Percentiles rank a stretch among this genome's conserved stretches.
These are phyloP conservation scores for Ceratina calcarata DNA, from an alignment of 1,140 invertebrate species.

Conservation along the genomic window DNA sequence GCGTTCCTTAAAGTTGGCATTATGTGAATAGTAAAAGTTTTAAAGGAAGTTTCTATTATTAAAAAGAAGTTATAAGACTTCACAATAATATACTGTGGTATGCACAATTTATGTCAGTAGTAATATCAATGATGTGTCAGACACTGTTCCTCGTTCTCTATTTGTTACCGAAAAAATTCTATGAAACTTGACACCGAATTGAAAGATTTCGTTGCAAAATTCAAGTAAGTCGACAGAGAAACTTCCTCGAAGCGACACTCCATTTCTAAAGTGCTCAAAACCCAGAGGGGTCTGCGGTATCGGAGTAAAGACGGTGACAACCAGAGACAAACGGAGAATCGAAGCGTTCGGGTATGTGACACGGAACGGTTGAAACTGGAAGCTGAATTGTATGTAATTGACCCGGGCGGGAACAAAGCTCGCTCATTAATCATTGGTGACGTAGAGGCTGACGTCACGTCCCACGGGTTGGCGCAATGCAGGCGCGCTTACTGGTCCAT, in stretches of 20 bases:
- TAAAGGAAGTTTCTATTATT: neutral
- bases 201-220: too few species aligned
- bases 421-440: slow-evolving; percentile 75
- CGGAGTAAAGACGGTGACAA: slow-evolving; percentile 4
- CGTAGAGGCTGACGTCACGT: slow-evolving; percentile 68
- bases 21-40: neutral
- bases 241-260: neutral
- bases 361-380: slow-evolving; percentile 29
- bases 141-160: too few species aligned
- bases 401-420: slow-evolving; percentile 68
- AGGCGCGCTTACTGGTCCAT: slow-evolving; percentile 70
- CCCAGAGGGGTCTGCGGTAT: neutral
- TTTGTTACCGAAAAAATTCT: too few species aligned
- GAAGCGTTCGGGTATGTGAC: slow-evolving; percentile 43
- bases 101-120: too few species aligned
- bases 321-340: slow-evolving; percentile 2
- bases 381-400: slow-evolving; percentile 64
- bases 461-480: slow-evolving; percentile 65
- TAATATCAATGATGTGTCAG: too few species aligned
- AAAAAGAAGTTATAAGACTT: too few species aligned
- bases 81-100: too few species aligned
- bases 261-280: neutral
- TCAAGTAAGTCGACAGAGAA: neutral
- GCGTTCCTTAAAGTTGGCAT: neutral
- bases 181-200: too few species aligned